Conservation (phyloP, 2,113 vertebrate genomes). For the Benitochromis conjunctus region DNA sequence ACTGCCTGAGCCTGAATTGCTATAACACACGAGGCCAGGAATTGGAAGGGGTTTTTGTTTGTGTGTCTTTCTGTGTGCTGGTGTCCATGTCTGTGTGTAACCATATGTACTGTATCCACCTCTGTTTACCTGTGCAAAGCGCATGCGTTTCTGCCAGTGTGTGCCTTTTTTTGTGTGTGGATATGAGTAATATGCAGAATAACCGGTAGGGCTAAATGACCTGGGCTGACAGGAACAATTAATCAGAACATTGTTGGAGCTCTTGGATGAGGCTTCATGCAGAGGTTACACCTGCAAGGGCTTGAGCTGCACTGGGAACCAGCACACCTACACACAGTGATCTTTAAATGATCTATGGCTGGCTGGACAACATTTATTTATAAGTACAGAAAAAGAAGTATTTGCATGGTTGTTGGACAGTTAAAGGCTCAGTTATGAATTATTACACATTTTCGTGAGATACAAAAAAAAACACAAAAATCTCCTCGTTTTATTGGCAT, state of each 20-base stretch:
- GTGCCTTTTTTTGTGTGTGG: constrained; percentile 8
- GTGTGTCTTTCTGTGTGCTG: constrained; percentile 25
- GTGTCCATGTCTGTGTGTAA: neutral
- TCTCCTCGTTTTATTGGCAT: neutral
- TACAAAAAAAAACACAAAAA: neutral
- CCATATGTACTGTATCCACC: neutral
- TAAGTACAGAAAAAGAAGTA: neutral
- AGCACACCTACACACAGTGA: neutral
- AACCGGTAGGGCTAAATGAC: constrained; percentile 50
- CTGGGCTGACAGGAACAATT: constrained; percentile 53
- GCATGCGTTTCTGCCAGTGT: neutral
- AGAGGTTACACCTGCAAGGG: constrained; percentile 60
- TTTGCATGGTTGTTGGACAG: neutral
- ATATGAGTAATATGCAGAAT: constrained; percentile 55
- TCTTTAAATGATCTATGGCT: constrained; percentile 45
- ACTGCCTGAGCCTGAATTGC: constrained; percentile 47
- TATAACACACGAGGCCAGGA: constrained; percentile 20
- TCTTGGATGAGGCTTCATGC: constrained; percentile 34
- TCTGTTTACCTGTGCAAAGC: neutral
- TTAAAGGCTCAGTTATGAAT: neutral
- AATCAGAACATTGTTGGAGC: constrained; percentile 54
- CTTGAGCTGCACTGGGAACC: constrained; percentile 32
- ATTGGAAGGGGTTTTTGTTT: constrained; percentile 35
- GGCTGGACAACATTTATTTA: constrained; percentile 5
- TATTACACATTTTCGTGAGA: neutral